Evolutionary conservation across 2,888 invertebrate genomes (phyloP).

Genomic region (Ischnura elegans): DNA sequence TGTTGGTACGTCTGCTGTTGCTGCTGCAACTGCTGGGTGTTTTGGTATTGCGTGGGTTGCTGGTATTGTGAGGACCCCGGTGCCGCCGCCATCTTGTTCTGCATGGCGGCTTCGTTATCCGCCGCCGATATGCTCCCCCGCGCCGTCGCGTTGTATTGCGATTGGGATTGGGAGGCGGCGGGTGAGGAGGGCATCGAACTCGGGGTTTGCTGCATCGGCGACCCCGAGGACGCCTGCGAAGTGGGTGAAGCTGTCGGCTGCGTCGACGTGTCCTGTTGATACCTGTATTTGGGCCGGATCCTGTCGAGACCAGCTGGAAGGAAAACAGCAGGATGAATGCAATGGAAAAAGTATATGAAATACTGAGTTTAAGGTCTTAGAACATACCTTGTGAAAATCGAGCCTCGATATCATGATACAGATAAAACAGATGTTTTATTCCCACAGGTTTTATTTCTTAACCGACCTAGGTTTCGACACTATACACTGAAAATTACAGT

Average conservation of each 20-base stretch:
- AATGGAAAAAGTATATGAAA: no score
- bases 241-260: conserved; percentile 46
- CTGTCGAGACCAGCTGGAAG: conserved; percentile 64
- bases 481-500: no score
- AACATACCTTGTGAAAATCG: no score
- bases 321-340: no score
- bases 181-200: conserved; percentile 60
- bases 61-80: neutral
- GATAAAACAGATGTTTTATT: no score
- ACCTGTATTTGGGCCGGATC: conserved; percentile 68
- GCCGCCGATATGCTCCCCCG: neutral
- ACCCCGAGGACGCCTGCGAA: conserved; percentile 37
- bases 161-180: conserved; percentile 4
- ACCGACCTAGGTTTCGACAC: no score
- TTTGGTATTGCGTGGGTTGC: conserved; percentile 80
- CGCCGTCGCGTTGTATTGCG: neutral
- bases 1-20: conserved; percentile 77
- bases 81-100: neutral
- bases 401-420: no score
- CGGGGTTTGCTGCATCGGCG: conserved; percentile 34
- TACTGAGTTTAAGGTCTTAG: no score
- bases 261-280: conserved; percentile 43
- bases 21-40: conserved; percentile 79
- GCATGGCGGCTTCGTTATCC: neutral
- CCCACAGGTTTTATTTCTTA: no score